These are phyloP conservation scores for Passer montanus DNA, from an alignment of 2,113 vertebrate genomes.

Conservation along the genomic window DNA sequence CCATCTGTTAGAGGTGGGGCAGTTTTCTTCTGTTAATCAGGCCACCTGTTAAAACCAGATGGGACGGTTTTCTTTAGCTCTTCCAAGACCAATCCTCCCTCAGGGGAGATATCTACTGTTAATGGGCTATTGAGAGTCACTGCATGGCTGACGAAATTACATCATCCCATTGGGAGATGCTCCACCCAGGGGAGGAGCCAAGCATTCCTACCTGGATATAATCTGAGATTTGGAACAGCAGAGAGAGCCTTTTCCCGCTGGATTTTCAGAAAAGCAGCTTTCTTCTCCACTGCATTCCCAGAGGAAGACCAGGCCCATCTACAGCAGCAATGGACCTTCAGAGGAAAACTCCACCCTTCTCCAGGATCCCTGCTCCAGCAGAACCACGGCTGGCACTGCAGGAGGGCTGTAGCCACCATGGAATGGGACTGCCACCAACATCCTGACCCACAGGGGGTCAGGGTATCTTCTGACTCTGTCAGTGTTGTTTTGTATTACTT, in stretches of 20 bases:
- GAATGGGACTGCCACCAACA: background rate
- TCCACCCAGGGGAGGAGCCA: background rate
- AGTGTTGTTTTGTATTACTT: background rate
- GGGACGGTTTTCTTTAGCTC: background rate
- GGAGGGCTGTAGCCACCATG: background rate
- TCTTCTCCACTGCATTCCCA: background rate
- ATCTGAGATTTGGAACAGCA: background rate
- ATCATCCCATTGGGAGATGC: background rate
- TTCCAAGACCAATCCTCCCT: background rate
- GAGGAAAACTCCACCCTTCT: background rate
- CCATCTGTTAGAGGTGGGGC: background rate
- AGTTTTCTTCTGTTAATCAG: background rate
- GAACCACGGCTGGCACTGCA: background rate
- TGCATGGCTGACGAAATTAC: background rate
- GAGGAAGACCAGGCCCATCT: background rate
- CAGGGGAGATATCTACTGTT: background rate
- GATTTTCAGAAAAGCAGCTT: too few species aligned
- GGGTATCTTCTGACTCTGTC: background rate
- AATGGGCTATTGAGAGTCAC: background rate
- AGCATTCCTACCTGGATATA: background rate
- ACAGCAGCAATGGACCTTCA: background rate
- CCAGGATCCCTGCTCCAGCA: background rate
- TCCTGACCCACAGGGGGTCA: background rate
- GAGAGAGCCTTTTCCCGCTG: background rate
- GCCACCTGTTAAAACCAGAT: background rate